A percentile compares a stretch with the other conserved stretches of the same genome.
phyloP scores from a whole-genome alignment of 2,113 vertebrate species.

The Heloderma charlesbogerti region DNA sequence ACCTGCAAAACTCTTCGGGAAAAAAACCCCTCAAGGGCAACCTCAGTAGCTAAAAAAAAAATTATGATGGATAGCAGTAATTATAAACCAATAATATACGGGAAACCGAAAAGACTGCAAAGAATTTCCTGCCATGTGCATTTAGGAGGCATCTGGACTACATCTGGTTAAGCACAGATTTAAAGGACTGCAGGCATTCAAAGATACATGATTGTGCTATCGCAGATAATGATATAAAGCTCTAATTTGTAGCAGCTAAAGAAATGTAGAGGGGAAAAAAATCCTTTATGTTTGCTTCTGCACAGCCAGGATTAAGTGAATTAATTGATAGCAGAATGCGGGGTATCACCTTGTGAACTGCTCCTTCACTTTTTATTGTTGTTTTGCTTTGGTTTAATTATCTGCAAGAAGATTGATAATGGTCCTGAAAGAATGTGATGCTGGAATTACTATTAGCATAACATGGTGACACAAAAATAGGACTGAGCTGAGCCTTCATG shows the following conservation, averaged over 20 bases:
- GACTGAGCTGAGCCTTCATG: conserved; percentile 53
- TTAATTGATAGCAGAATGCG: conserved; percentile 54
- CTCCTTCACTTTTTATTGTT: conserved; percentile 10
- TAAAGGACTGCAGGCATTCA: conserved; percentile 56
- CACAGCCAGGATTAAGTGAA: conserved; percentile 50
- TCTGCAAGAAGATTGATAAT: conserved; percentile 67
- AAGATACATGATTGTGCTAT: conserved; percentile 57
- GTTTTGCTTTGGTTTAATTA: conserved; percentile 57
- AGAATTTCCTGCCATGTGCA: conserved; percentile 75
- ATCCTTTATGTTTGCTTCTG: conserved; percentile 29
- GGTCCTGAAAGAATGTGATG: conserved; percentile 34
- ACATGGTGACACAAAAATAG: conserved; percentile 67
- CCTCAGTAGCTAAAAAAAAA: conserved; percentile 72
- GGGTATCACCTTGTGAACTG: conserved; percentile 63
- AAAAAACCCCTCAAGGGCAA: conserved; percentile 35
- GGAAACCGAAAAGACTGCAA: conserved; percentile 74
- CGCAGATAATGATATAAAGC: conserved; percentile 60
- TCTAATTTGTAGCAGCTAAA: conserved; percentile 39
- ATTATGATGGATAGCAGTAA: conserved; percentile 75
- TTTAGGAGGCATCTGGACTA: conserved; percentile 75
- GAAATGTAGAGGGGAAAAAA: conserved; percentile 17
- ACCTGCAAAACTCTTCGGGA: conserved; percentile 65
- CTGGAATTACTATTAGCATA: conserved; percentile 61
- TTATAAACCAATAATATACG: conserved; percentile 76
- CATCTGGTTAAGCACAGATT: conserved; percentile 68